Conservation (phyloP, 2,113 vertebrate genomes). For the Dasypus novemcinctus region DNA sequence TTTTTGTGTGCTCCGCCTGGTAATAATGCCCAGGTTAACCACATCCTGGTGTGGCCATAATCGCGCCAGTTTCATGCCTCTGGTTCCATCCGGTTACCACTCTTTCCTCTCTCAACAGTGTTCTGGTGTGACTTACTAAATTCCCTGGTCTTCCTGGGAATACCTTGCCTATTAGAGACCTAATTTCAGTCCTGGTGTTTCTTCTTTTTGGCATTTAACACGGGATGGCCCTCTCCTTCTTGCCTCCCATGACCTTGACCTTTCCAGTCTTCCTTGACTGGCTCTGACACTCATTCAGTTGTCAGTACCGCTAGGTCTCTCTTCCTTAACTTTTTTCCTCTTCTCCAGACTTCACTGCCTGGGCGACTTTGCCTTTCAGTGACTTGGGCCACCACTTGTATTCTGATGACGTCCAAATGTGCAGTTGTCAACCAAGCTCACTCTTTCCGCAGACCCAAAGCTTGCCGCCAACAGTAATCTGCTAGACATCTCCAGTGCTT, state of each 20-base stretch:
- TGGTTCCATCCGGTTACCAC: rapidly evolving
- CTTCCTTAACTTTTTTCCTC: not conserved
- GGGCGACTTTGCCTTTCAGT: not conserved
- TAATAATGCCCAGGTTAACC: rapidly evolving
- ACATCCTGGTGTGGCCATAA: rapidly evolving
- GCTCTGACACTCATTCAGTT: not conserved
- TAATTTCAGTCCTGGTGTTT: rapidly evolving
- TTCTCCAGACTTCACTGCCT: not conserved
- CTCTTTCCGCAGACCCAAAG: not conserved
- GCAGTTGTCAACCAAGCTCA: not conserved
- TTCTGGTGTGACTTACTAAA: no score
- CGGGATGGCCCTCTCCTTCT: not conserved
- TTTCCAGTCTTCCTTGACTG: not conserved
- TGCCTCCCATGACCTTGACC: not conserved
- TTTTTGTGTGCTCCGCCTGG: rapidly evolving
- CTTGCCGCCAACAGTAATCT: rapidly evolving
- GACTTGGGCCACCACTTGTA: not conserved
- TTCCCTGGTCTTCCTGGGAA: not conserved
- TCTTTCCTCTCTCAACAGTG: rapidly evolving
- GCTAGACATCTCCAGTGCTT: not conserved
- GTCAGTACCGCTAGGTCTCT: not conserved
- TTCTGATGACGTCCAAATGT: no score
- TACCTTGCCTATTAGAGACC: rapidly evolving
- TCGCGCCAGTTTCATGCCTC: rapidly evolving
- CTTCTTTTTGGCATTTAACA: not conserved